phyloP scores from a whole-genome alignment of 2,113 vertebrate genomes.

The Colaptes auratus region DNA sequence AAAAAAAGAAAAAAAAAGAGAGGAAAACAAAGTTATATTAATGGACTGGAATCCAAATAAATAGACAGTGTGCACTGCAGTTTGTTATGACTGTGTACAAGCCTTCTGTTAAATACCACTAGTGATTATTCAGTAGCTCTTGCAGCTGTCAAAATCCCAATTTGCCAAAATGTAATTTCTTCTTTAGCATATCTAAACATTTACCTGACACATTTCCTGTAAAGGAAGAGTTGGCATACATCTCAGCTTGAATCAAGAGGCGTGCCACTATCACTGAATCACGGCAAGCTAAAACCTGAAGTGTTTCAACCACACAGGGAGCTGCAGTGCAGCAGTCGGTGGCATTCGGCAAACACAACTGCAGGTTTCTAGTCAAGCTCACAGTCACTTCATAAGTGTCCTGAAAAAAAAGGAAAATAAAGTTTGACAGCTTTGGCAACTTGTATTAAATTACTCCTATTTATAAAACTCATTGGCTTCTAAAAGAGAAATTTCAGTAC shows the following conservation, averaged over 20 bases:
- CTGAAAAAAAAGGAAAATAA: slow-evolving; percentile 65
- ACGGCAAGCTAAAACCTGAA: slow-evolving; percentile 85
- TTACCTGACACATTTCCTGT: slow-evolving; percentile 78
- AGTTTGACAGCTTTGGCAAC: background rate
- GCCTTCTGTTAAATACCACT: background rate
- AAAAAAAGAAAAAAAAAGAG: background rate
- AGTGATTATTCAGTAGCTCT: background rate
- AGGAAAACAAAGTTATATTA: background rate
- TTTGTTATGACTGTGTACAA: background rate
- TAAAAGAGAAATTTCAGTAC: background rate
- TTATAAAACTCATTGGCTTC: background rate
- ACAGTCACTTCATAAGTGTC: slow-evolving; percentile 70
- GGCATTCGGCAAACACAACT: slow-evolving; percentile 72
- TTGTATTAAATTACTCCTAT: background rate
- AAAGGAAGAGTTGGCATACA: slow-evolving; percentile 79
- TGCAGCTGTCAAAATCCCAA: background rate
- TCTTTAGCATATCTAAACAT: background rate
- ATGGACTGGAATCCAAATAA: background rate
- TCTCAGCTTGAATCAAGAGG: slow-evolving; percentile 86
- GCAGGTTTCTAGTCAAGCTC: slow-evolving; percentile 68
- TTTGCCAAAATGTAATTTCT: background rate
- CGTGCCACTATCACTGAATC: slow-evolving; percentile 61
- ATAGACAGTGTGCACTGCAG: background rate
- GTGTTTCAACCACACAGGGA: slow-evolving; percentile 81
- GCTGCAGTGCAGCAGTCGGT: slow-evolving; percentile 75